Conservation (phyloP, 2,113 vertebrate genomes). For the Shinisaurus crocodilurus region DNA sequence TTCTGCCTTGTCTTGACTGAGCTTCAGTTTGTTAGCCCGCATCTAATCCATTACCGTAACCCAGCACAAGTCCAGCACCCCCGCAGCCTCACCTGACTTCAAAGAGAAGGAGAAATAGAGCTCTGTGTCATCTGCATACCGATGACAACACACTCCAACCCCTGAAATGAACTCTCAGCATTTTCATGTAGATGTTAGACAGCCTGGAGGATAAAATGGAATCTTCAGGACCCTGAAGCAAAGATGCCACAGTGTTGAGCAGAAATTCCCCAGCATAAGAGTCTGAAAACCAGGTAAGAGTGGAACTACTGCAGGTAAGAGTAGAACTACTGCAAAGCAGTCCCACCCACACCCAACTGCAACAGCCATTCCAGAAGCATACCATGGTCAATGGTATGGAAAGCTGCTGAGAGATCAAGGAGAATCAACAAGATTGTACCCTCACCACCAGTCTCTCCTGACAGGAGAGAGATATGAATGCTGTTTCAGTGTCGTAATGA, state of each 20-base stretch:
- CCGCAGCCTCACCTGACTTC: neutral
- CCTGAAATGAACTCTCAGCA: neutral
- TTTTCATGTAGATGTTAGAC: neutral
- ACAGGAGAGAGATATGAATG: no score
- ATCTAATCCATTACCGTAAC: neutral
- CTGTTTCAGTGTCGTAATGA: no score
- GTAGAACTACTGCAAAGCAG: neutral
- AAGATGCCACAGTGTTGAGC: neutral
- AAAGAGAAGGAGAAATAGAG: neutral
- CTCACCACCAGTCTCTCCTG: no score
- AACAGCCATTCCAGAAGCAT: neutral
- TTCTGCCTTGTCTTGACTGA: neutral
- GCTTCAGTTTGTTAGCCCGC: neutral
- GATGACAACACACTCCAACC: neutral
- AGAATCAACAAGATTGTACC: neutral
- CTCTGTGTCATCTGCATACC: neutral
- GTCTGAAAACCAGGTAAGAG: neutral
- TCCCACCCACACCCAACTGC: neutral
- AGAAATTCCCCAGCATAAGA: no score
- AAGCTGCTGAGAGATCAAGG: neutral
- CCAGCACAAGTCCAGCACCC: neutral
- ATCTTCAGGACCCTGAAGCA: neutral
- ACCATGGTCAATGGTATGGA: neutral
- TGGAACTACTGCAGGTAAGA: neutral
- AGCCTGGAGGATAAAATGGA: neutral